A percentile compares a stretch with the other conserved stretches of the same genome.
Conservation (phyloP, 2,888 invertebrate species). For the Hyles lineata region DNA sequence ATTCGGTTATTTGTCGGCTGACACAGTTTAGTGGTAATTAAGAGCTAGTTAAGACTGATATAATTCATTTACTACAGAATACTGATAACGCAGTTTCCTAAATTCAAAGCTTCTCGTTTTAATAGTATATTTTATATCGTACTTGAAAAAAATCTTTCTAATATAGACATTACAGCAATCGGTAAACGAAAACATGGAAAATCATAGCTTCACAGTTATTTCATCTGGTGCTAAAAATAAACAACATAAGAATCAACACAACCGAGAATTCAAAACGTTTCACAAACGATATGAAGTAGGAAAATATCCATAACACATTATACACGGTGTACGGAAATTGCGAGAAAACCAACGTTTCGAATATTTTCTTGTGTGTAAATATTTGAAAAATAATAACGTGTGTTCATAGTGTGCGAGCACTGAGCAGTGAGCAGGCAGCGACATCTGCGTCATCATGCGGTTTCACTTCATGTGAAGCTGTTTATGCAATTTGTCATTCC, state of each 20-base stretch:
- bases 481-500: slow-evolving; percentile 42
- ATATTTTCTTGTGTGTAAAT: slow-evolving; percentile 45
- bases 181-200: background rate
- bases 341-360: slow-evolving; percentile 44
- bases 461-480: slow-evolving; percentile 44
- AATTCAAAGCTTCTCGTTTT: too few species aligned
- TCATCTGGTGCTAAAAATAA: background rate
- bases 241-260: background rate
- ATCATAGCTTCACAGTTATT: background rate
- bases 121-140: too few species aligned
- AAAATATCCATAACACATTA: slow-evolving; percentile 27
- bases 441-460: slow-evolving; percentile 35
- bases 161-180: background rate
- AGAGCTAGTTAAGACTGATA: background rate
- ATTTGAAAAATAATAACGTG: slow-evolving; percentile 43
- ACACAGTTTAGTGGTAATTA: background rate
- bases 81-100: too few species aligned
- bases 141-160: background rate
- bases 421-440: slow-evolving; percentile 24
- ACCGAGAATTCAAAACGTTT: background rate
- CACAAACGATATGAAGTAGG: slow-evolving; percentile 8
- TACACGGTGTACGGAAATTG: slow-evolving; percentile 45
- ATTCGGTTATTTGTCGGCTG: background rate
- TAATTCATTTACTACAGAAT: too few species aligned
- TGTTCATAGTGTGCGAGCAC: slow-evolving; percentile 35